Evolutionary conservation across 2,113 vertebrate species (phyloP), one percentile per base, ranked within the genome.

Genomic region (Archilochus colubris): DNA sequence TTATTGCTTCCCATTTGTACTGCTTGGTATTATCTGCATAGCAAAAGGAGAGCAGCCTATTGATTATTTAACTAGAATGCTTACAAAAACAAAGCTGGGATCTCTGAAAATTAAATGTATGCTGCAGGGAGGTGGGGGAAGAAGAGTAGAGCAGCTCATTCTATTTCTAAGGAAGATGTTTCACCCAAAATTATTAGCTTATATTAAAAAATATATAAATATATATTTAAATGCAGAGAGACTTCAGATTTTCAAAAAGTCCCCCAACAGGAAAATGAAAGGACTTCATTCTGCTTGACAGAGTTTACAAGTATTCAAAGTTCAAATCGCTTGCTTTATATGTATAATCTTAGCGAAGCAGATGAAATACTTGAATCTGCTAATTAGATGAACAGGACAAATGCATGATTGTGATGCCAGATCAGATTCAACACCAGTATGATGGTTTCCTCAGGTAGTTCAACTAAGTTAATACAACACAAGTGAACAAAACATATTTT

Each of bases 31-130:
- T 93, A 93, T 77, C 87, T 89, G 74, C 72, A 95, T 78, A 84
- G 88, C 84, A 91, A 75, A 95, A 96, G 92, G 87, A 82, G 64
- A 96, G 89, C 78, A 94, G 82, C 5, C 22, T 93, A 95, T 96
- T 86, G 96, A 97, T 97, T 97, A 97, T 96, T 98, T 96, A 96
- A 97, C 94, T 92, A 94, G 82, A 91, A 88, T 82, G 96, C 95
- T 95, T 97, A 94, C 89, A 95, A 94, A 82, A 97, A 62, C 86
- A 95, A 89, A 94, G 69, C 93, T 93, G 89, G 61, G 84, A 95
- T 93, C 91, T 95, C 92, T 86, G 90, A 86, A 95, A 93, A 96
- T 72, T 63, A 97, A 96, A 96, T 13, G 8, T 82, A 91, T 6
- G 82, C 59, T 18, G 68, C 4, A 43, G 30, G 2, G 16, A 14